Base-by-base conservation (phyloP, 2,888 invertebrate genomes). In the Malachius bipustulatus region DNA sequence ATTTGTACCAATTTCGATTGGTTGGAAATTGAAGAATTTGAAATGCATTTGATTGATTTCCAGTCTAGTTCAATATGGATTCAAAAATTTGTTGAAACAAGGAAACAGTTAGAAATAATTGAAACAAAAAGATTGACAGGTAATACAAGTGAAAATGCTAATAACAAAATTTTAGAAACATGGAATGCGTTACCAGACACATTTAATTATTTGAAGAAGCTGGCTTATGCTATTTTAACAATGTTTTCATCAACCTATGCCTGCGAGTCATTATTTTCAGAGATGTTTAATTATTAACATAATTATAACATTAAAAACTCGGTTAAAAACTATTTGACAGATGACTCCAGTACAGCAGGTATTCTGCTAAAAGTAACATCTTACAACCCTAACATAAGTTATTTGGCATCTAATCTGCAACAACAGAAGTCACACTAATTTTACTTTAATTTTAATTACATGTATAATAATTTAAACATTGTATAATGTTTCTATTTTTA, bases 11-110 rank as follows among this genome's bases (percentile, higher is more conserved):
- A 37, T 41, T n/a, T 44, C 19, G 41, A 41, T 38, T 42, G 40
- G 39, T 36, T 44, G 40, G 37, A 42, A 34, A 40, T 39, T 41
- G 41, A 42, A 42, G 38, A 39, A 34, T 31, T 45, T 38, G 40
- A 44, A 43, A 43, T 43, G 35, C 40, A 40, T 33, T 33, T 45
- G 35, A 44, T 43, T 38, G 38, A 45, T 45, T 45, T 43, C 32
- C 44, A 45, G 27, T 43, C 43, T 37, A 46, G 44, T 43, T 38
- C 40, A 38, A 42, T 43, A 43, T 43, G 45, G 44, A 45, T 19
- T 35, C 40, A 45, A 46, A 45, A 43, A 43, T 40, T 40, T 44
- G 41, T 43, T 37, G 42, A 41, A 39, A 36, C 37, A 42, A 36
- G 37, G 35, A 39, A 38, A 35, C 35, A 44, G 36, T 39, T 43